Conservation (phyloP, 2,888 invertebrate genomes). For the Branchipolynoe longqiensis region DNA sequence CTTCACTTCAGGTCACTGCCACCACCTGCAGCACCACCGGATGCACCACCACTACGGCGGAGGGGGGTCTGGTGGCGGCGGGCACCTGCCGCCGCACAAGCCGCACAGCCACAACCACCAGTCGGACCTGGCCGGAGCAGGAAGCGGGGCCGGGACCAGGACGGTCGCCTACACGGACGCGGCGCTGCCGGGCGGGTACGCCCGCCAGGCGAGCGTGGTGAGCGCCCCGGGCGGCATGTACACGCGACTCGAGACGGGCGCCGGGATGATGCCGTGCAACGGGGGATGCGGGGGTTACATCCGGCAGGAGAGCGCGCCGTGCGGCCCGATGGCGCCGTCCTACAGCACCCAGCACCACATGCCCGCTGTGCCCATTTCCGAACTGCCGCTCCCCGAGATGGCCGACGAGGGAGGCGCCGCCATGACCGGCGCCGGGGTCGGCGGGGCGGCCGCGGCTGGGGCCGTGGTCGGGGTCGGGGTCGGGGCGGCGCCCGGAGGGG, state of each 20-base stretch:
- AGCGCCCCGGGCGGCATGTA: conserved; percentile 40
- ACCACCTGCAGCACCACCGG: conserved; percentile 41
- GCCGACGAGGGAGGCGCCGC: background rate
- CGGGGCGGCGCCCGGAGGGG: background rate
- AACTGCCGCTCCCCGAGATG: background rate
- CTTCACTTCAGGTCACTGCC: conserved; percentile 32
- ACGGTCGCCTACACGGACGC: background rate
- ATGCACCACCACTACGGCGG: background rate
- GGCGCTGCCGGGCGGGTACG: background rate
- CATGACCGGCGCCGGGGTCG: background rate
- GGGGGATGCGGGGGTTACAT: conserved; percentile 22
- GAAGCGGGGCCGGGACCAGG: no score
- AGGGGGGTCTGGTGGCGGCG: background rate
- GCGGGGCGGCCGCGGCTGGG: background rate
- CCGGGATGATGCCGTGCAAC: background rate
- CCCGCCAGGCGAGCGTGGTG: conserved; percentile 27
- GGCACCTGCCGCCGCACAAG: background rate
- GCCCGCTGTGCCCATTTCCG: background rate
- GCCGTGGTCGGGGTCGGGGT: no score
- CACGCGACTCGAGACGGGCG: background rate
- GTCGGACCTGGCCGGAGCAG: background rate
- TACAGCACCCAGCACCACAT: background rate
- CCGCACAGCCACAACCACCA: conserved; percentile 35
- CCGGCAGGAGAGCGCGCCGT: conserved; percentile 47
- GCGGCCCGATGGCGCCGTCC: conserved; percentile 20